phyloP scores from a whole-genome alignment of 2,888 invertebrate genomes.

The Volucella inanis region DNA sequence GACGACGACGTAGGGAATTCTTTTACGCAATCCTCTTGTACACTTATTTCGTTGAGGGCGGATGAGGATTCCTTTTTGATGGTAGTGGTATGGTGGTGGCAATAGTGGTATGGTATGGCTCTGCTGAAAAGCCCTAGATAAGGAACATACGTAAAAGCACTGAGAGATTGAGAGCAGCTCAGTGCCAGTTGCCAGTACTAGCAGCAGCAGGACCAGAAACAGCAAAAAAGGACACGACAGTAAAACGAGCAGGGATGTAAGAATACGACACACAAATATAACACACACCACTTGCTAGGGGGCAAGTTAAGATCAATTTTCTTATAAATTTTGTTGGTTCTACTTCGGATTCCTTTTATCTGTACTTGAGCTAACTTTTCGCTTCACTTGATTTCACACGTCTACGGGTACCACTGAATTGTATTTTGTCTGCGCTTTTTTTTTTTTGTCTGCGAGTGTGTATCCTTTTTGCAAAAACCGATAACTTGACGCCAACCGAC shows the following conservation, averaged over 20 bases:
- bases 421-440: background rate
- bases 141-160: constrained; percentile 72
- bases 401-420: too few relatives aligned
- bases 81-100: background rate
- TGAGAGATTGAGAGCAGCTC: constrained; percentile 69
- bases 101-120: constrained; percentile 31
- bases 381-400: constrained; percentile 18
- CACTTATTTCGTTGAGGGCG: constrained; percentile 38
- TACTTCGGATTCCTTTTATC: constrained; percentile 51
- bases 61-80: background rate
- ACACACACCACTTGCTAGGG: constrained; percentile 44
- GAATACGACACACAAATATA: background rate
- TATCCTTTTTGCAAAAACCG: constrained; percentile 3
- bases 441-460: constrained; percentile 1
- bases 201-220: constrained; percentile 24
- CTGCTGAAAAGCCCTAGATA: constrained; percentile 71
- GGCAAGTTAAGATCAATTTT: constrained; percentile 4
- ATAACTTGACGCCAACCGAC: constrained; percentile 19
- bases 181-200: constrained; percentile 26
- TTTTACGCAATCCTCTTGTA: constrained; percentile 73
- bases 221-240: constrained; percentile 42
- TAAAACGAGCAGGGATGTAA: constrained; percentile 37
- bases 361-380: constrained; percentile 30
- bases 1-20: constrained; percentile 61
- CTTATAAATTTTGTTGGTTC: background rate